Evolutionary conservation across 2,113 vertebrate genomes (phyloP), one percentile per base, ranked within the genome.

Genomic region (Phycodurus eques): DNA sequence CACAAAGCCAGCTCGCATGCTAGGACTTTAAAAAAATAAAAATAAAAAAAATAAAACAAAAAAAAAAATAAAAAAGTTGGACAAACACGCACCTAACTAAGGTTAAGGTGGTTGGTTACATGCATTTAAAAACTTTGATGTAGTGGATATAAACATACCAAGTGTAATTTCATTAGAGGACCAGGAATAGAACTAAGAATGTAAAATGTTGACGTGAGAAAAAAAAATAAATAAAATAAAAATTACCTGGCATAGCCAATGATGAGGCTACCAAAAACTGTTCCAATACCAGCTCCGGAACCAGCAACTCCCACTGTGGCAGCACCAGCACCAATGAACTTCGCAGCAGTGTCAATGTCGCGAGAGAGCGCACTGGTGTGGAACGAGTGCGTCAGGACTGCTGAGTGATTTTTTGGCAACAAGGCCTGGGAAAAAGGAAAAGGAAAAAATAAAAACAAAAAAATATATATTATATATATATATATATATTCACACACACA

Each of bases 231-330:
- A 27, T 1, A 2, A 14, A 49, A 1, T 17, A 49, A 5, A 53
- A 2, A 1, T 66, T 80, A 93, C 93, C 93, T 94, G 80, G 93
- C 93, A 60, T 94, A 94, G 66, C 92, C 93, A 31, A 94, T 93
- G 83, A 94, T 94, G 56, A 94, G 91, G 80, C 93, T 94, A 80
- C 93, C 93, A 43, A 94, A 94, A 72, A 94, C 93, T 0, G 93
- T 93, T 79, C 93, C 93, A 2, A 94, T 94, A 65, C 93, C 93
- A 69, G 93, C 93, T 78, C 93, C 93, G 65, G 93, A 94, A 13
- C 93, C 93, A 10, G 93, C 93, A 49, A 94, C 93, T 15, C 93
- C 93, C 22, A 94, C 93, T n/a, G 93, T 94, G 80, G 93, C 93
- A 60, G 93, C 93, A 22, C 93, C 93, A 31, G 93, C 93, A 43